phyloP scores from a whole-genome alignment of 2,113 vertebrate species.

The Bungarus multicinctus region DNA sequence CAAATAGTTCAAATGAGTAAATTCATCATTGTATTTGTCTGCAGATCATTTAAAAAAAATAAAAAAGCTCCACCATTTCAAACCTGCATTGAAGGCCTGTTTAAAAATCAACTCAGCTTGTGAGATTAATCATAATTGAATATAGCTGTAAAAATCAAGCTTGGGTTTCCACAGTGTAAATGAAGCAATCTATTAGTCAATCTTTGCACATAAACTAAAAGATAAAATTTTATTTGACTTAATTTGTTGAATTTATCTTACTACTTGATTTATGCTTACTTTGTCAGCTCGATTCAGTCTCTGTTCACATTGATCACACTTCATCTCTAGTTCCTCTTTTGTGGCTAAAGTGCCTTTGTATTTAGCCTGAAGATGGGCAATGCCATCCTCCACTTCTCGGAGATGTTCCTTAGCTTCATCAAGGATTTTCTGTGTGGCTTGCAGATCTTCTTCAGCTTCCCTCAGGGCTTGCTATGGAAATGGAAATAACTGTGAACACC shows the following conservation, averaged over 20 bases:
- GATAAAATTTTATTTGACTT: not conserved
- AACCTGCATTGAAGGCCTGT: not conserved
- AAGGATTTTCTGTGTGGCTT: constrained; percentile 74
- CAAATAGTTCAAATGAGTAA: not conserved
- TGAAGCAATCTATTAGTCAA: not conserved
- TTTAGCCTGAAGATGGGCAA: constrained; percentile 77
- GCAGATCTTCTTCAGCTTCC: constrained; percentile 84
- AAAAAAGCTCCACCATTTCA: not conserved
- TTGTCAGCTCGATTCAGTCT: constrained; percentile 77
- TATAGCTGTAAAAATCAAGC: not conserved
- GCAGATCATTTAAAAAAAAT: not conserved
- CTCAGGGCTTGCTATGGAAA: constrained; percentile 74
- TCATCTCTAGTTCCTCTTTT: constrained; percentile 84
- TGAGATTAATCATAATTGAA: not conserved
- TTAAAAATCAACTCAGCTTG: not conserved
- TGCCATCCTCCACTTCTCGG: constrained; percentile 75
- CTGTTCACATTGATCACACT: constrained; percentile 82
- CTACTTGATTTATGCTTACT: constrained; percentile 56
- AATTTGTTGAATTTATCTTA: not conserved
- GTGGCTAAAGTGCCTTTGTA: constrained; percentile 80
- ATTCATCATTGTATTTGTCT: not conserved
- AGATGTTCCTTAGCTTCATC: constrained; percentile 79
- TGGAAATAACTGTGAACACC: not conserved
- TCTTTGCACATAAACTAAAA: not conserved
- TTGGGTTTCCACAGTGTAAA: not conserved